Conservation (phyloP, 2,888 invertebrate species). For the Ennomos erosarius region DNA sequence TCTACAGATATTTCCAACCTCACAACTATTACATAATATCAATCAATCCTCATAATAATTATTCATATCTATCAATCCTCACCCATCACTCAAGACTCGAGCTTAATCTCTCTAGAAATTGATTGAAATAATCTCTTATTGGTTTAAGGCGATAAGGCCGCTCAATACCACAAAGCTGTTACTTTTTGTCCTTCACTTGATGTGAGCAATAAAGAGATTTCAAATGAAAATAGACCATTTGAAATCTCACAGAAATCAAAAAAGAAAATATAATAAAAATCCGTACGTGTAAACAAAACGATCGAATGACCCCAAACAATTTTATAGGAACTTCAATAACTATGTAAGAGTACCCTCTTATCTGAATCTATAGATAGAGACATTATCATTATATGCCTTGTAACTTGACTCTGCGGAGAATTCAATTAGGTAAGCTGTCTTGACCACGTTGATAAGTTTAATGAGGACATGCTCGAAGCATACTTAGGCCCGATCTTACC, state of each 20-base stretch:
- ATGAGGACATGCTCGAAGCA: no score
- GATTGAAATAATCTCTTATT: no score
- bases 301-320: constrained; percentile 34
- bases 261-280: not conserved
- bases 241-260: constrained; percentile 10
- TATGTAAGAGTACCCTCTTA: constrained; percentile 32
- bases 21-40: no score
- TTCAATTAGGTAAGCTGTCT: constrained; percentile 27
- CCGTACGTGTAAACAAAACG: constrained; percentile 29
- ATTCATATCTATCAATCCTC: no score
- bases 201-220: not conserved
- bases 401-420: constrained; percentile 43
- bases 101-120: no score
- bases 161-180: no score
- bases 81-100: no score
- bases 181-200: no score
- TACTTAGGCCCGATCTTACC: no score
- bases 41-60: no score
- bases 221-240: constrained; percentile 1
- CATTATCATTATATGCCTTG: constrained; percentile 51
- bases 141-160: no score
- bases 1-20: no score
- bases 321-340: constrained; percentile 37
- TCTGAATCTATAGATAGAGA: constrained; percentile 43
- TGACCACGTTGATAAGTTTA: constrained; percentile 16